Base-by-base conservation (phyloP, 2,888 invertebrate species). In the Eucera pruinosa region DNA sequence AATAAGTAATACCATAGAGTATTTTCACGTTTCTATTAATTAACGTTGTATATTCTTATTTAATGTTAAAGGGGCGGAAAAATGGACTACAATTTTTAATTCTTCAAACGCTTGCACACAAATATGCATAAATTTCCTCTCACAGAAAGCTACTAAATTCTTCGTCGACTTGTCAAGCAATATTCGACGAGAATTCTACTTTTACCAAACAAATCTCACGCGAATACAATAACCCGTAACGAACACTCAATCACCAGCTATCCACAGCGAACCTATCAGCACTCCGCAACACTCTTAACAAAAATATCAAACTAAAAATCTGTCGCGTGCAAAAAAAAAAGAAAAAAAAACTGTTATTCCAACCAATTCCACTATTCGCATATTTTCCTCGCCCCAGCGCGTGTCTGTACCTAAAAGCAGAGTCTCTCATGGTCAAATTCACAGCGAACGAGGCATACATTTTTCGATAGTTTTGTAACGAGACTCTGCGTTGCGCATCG, bases 391-490 rank as follows among this genome's bases (percentile, higher is more conserved):
- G 13, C 5, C 0, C 3, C 9, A 6, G 9, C 9, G 4, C 30
- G 3, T 13, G 11, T 13, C 3, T 4, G 33, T n/a, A 41, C 9
- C 13, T 20, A 13, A 15, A 13, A 13, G 6, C 27, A 15, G 5
- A 15, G 20, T 20, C 13, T 20, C 27, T 25, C 4, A 33, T 7
- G 52, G n/a, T 64, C 39, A 45, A 23, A 74, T 52, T 39, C 55
- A n/a, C 15, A 9, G 41, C 18, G 36, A 15, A 25, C 7, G 18
- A 7, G 57, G 1, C 5, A 27, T 7, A 27, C 33, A 48, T 55
- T 68, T 61, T 68, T 41, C 20, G 54, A 15, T 20, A 47, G 41
- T 75, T 72, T 60, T 36, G 65, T 48, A 54, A 75, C 65, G 20
- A 41, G 20, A 41, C 27, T 2, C 18, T 18, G 47, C 18, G 25